Evolutionary conservation across 2,113 vertebrate species (phyloP).

Genomic region (Kryptolebias marmoratus): DNA sequence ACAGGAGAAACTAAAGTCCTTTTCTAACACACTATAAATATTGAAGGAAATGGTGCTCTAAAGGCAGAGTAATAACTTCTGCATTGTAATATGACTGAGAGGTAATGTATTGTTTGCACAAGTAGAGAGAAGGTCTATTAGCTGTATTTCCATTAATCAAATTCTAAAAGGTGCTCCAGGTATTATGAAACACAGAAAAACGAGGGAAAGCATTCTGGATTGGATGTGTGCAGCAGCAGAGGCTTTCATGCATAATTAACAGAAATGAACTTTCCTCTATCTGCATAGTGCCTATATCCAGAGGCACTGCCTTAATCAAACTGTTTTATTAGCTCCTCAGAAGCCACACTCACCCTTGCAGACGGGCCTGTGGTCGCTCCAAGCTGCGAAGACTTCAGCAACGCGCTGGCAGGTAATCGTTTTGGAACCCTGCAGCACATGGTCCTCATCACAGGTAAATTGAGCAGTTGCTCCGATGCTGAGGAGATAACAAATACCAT

Average conservation of each 20-base stretch:
- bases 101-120: conserved; percentile 63
- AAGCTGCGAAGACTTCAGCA: conserved; percentile 95
- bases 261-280: conserved; percentile 68
- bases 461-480: conserved; percentile 92
- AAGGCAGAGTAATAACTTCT: conserved; percentile 43
- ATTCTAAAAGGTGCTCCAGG: conserved; percentile 64
- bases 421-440: conserved; percentile 96
- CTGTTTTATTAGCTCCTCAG: conserved; percentile 64
- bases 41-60: conserved; percentile 16
- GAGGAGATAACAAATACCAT: conserved; percentile 61
- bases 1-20: conserved; percentile 32
- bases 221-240: conserved; percentile 49
- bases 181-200: conserved; percentile 62
- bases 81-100: conserved; percentile 53
- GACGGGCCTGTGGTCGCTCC: conserved; percentile 96
- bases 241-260: conserved; percentile 75
- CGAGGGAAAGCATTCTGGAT: conserved; percentile 46
- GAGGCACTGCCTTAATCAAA: conserved; percentile 73
- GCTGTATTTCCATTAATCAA: conserved; percentile 69
- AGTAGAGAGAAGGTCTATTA: conserved; percentile 57
- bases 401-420: conserved; percentile 95
- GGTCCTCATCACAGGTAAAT: conserved; percentile 95
- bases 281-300: conserved; percentile 64
- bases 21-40: conserved; percentile 41
- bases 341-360: conserved; percentile 90